These are phyloP conservation scores for Oscarella lobularis DNA, from an alignment of 37 sponge, comb jelly and placozoan genomes.

Conservation along the genomic window DNA sequence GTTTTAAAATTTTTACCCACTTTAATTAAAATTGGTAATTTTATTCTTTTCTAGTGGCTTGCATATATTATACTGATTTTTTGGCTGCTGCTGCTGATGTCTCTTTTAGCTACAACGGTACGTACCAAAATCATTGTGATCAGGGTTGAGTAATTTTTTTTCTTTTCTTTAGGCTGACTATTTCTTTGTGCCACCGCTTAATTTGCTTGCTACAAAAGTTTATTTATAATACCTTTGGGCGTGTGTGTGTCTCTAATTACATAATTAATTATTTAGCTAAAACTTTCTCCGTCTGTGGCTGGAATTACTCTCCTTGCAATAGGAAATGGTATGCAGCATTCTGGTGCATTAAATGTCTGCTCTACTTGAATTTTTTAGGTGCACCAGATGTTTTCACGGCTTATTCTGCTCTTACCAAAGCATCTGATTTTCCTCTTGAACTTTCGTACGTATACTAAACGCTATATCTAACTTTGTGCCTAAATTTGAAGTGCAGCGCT, in stretches of 20 bases:
- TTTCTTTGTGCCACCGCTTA: slow-evolving; percentile 36
- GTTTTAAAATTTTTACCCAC: too few species aligned
- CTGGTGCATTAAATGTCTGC: neutral
- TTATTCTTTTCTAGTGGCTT: slow-evolving; percentile 26
- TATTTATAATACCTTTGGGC: neutral
- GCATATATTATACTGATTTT: slow-evolving; percentile 34
- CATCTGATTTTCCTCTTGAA: slow-evolving; percentile 31
- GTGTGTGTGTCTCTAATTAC: neutral
- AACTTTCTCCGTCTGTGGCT: slow-evolving; percentile 48
- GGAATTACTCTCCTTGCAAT: slow-evolving; percentile 69
- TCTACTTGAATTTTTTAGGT: slow-evolving; percentile 19
- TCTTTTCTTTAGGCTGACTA: slow-evolving; percentile 24
- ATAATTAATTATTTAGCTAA: slow-evolving; percentile 16
- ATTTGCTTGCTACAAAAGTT: slow-evolving; percentile 14
- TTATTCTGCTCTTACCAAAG: slow-evolving; percentile 40
- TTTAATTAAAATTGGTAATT: too few species aligned
- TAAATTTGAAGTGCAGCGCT: slow-evolving; percentile 25
- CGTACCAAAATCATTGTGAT: neutral
- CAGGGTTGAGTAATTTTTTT: neutral
- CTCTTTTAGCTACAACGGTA: slow-evolving; percentile 71
- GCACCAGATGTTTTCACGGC: slow-evolving; percentile 80
- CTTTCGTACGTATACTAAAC: slow-evolving; percentile 36
- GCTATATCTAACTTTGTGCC: neutral
- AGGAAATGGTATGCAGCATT: slow-evolving; percentile 44
- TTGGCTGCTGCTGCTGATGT: slow-evolving; percentile 55